Evolutionary conservation across 37 sponge, comb jelly and placozoan genomes (phyloP), one percentile per base, ranked within the genome.

Genomic region (Mnemiopsis leidyi): DNA sequence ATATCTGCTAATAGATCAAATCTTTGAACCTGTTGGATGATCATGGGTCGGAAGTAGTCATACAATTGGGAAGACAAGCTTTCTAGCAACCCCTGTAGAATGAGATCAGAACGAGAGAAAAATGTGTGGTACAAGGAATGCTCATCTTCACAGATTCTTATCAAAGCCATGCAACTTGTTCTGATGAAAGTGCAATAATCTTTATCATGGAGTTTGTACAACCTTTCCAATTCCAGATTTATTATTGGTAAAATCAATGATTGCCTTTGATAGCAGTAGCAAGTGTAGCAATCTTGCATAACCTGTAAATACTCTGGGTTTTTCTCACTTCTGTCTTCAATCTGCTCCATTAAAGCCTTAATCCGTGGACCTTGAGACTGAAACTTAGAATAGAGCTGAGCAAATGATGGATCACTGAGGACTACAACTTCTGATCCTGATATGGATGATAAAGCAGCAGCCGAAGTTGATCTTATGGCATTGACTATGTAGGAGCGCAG

Each of bases 1-100:
- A 97, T 94, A 38, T 97, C 98, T 68, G 97, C 97, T 34, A 99
- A 93, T 3, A 96, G 96, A 69, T 99, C 99, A 93, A 99, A 76
- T 20, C 79, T 77, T 76, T 97, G 99, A 32, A 96, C 94, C 69
- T 96, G 92, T 76, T 96, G 95, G 69, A 99, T 97, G 23, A 97
- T 93, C 34, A 96, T 69, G 18, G 99, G 99, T 30, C 99, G 92
- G 82, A 99, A 93, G 16, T 82, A 38, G 39, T 97, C 97, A 68
- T 99, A 99, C 34, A 99, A 68, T 23, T 68, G 69, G 92, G 94
- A 97, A 32, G 96, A 97, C 32, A 99, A 92, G 31, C 94, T 94
- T 93, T 96, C 97, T 82, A 99, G 38, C 3, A 97, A 94, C 76
- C 93, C 94, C 97, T 95, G 95, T n/a, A 98, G 93, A 39, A 95